Evolutionary conservation across 23 tunicate species (phyloP).

Genomic region (Clavelina lepadiformis): DNA sequence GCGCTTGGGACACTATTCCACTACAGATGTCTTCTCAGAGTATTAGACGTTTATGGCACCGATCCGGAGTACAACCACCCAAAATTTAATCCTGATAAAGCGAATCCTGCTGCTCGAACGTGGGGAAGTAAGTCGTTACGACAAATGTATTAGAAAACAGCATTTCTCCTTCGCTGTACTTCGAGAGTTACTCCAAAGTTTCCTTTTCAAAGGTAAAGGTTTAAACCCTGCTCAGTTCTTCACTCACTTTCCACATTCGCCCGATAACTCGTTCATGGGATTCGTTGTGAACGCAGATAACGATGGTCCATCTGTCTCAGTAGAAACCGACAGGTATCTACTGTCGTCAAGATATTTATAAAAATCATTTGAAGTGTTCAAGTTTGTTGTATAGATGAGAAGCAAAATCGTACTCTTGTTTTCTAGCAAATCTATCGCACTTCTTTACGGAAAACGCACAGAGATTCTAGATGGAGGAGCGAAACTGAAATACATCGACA

Average conservation of each 20-base stretch:
- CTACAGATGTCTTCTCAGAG: slow-evolving; percentile 71
- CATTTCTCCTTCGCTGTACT: no score
- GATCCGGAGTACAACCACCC: slow-evolving; percentile 94
- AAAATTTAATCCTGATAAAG: slow-evolving; percentile 35
- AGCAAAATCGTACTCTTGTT: no score
- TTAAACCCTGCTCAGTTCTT: slow-evolving; percentile 69
- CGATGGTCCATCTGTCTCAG: no score
- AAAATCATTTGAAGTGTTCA: no score
- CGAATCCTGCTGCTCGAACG: slow-evolving; percentile 15
- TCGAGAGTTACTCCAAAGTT: neutral
- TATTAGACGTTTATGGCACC: slow-evolving; percentile 94
- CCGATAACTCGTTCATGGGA: slow-evolving; percentile 92
- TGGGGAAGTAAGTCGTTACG: slow-evolving; percentile 94
- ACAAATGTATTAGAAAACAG: no score
- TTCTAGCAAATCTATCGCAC: no score
- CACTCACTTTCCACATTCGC: slow-evolving; percentile 95
- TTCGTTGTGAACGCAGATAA: slow-evolving; percentile 37
- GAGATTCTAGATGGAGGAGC: slow-evolving; percentile 16
- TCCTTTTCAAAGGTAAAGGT: slow-evolving; percentile 55
- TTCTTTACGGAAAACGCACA: slow-evolving; percentile 78
- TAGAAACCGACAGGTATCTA: no score
- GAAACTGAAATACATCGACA: slow-evolving; percentile 32
- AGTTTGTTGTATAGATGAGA: no score
- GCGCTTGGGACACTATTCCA: slow-evolving; percentile 56
- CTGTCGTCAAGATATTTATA: no score